Evolutionary conservation across 2,888 invertebrate genomes (phyloP).

Genomic region (Diarsia mendica): DNA sequence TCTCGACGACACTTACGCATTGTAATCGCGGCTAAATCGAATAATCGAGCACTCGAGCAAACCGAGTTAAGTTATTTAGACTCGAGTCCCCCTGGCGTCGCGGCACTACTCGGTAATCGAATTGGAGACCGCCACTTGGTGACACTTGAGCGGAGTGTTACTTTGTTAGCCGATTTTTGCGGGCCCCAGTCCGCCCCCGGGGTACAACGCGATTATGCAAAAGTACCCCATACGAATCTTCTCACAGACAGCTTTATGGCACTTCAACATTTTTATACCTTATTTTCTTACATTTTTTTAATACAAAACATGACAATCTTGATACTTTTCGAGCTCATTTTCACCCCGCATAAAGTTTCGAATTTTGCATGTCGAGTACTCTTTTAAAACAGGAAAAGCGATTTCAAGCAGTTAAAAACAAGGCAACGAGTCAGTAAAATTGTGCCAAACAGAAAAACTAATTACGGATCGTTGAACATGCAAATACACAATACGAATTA

Average conservation of each 20-base stretch:
- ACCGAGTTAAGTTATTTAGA: constrained; percentile 87
- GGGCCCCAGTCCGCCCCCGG: constrained; percentile 69
- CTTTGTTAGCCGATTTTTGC: constrained; percentile 88
- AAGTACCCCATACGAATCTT: constrained; percentile 73
- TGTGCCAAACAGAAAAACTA: constrained; percentile 48
- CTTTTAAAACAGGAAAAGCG: constrained; percentile 45
- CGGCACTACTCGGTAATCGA: constrained; percentile 86
- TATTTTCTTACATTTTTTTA: constrained; percentile 62
- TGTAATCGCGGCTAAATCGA: constrained; percentile 87
- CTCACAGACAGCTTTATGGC: constrained; percentile 74
- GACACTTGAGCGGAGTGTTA: constrained; percentile 86
- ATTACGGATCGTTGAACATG: constrained; percentile 61
- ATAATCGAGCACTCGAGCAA: constrained; percentile 86
- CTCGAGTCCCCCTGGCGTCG: constrained; percentile 82
- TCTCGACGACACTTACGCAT: constrained; percentile 83
- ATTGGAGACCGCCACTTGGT: constrained; percentile 87
- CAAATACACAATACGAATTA: constrained; percentile 62
- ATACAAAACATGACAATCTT: constrained; percentile 57
- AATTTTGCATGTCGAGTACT: constrained; percentile 52
- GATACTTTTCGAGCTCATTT: constrained; percentile 46
- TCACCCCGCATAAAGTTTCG: constrained; percentile 33
- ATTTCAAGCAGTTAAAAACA: constrained; percentile 46
- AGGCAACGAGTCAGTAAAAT: constrained; percentile 25
- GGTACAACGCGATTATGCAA: constrained; percentile 81
- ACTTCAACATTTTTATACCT: constrained; percentile 64